Conservation (phyloP, 2,797 vertebrate species). For the Lacerta viridis region DNA sequence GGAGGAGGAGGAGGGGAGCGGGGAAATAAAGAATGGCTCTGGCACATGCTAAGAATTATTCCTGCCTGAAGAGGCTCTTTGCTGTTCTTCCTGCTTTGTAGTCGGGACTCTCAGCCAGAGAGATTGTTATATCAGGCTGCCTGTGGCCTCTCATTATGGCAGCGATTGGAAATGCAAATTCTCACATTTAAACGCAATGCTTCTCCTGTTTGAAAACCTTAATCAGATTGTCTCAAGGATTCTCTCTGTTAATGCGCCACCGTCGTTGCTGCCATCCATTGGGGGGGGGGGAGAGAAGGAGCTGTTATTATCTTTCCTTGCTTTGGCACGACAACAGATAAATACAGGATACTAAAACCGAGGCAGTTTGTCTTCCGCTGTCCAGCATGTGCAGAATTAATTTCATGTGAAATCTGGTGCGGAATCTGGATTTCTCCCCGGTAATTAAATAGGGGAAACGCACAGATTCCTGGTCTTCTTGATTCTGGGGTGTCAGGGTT, state of each 20-base stretch:
- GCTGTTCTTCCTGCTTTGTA: background rate
- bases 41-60: background rate
- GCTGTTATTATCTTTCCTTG: background rate
- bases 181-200: background rate
- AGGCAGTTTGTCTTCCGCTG: constrained; percentile 9
- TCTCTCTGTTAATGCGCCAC: background rate
- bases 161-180: constrained; percentile 9
- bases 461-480: background rate
- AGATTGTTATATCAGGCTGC: background rate
- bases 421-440: background rate
- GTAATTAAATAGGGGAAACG: background rate
- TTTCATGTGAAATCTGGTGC: background rate
- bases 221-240: background rate
- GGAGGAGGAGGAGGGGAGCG: no score
- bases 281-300: background rate
- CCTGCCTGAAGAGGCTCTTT: background rate
- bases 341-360: background rate
- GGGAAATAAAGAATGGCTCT: background rate
- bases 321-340: background rate
- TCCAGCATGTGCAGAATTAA: background rate
- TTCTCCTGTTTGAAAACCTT: constrained; percentile 12
- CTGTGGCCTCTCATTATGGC: background rate
- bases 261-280: background rate
- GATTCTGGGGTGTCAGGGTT: background rate
- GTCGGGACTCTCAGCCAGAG: background rate